Base-by-base conservation (phyloP, 2,888 invertebrate genomes). In the Psococerastis gibbosa region DNA sequence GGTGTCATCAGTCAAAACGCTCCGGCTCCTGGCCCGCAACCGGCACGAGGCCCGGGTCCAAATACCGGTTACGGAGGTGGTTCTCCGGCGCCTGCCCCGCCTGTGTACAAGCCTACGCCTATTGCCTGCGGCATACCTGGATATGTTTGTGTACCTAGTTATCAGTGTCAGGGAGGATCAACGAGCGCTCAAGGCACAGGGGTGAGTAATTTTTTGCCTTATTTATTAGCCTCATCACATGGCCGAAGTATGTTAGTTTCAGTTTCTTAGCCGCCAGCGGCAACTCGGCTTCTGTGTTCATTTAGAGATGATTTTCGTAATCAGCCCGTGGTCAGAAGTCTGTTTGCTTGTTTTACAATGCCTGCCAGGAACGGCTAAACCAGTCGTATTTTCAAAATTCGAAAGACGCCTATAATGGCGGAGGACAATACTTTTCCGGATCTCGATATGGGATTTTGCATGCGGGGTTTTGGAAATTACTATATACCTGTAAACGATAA, bases 181-280 rank as follows among this genome's bases (percentile, higher is more conserved):
- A 38, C 38, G 13, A 20, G n/a, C 22, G 15, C 38, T 5, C 17
- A 16, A 17, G 38, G 38, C 38, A 38, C 38, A 17, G 38, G 38
- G 38, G 38, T 38, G 20, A 38, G 38, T 38, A 6, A 6, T 8
- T 27, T 9, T 27, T 27, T 27, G 6, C 11, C 6, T 9, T 9
- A 9, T 27, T 27, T 27, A 11, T 27, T 27, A 27, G 6, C 27
- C 27, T 27, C 27, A 27, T 27, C 11, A 27, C 27, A 9, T 27
- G 11, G 27, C n/a, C n/a, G n/a, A n/a, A n/a, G n/a, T n/a, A n/a
- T n/a, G n/a, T n/a, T n/a, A n/a, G n/a, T n/a, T n/a, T n/a, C n/a
- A n/a, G n/a, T n/a, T n/a, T n/a, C n/a, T n/a, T n/a, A 6, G 27
- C 11, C 11, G 27, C 27, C 11, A 11, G 6, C 11, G 11, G 27